Conservation (phyloP, 2,797 vertebrate genomes). For the Labroides dimidiatus region DNA sequence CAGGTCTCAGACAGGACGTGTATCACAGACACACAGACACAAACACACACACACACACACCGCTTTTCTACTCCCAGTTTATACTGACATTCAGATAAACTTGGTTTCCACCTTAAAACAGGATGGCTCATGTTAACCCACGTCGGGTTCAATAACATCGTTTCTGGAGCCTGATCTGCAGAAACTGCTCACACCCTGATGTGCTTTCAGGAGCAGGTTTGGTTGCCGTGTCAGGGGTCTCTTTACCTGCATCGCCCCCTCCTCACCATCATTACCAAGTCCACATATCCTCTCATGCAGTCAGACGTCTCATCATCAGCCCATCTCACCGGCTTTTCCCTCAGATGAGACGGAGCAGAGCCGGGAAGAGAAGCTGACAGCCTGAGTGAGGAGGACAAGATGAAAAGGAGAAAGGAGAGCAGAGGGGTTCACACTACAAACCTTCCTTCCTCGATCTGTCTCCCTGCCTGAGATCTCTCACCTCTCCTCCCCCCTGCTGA, state of each 20-base stretch:
- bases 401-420: slow-evolving; percentile 36
- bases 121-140: no score
- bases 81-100: no score
- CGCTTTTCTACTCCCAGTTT: no score
- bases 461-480: slow-evolving; percentile 13
- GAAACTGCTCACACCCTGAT: neutral
- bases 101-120: no score
- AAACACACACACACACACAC: no score
- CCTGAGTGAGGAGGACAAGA: slow-evolving; percentile 28
- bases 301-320: slow-evolving; percentile 49
- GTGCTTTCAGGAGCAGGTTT: no score
- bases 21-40: no score
- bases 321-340: slow-evolving; percentile 33
- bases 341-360: slow-evolving; percentile 36
- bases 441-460: slow-evolving; percentile 10
- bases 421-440: slow-evolving; percentile 30
- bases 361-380: slow-evolving; percentile 46
- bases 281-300: slow-evolving; percentile 10
- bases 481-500: slow-evolving; percentile 8
- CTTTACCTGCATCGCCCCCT: neutral
- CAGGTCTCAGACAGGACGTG: no score
- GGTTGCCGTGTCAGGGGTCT: neutral
- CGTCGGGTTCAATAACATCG: no score
- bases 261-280: neutral
- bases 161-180: neutral